Base-by-base conservation (phyloP, 1,140 invertebrate genomes). In the Drosophila ananassae region DNA sequence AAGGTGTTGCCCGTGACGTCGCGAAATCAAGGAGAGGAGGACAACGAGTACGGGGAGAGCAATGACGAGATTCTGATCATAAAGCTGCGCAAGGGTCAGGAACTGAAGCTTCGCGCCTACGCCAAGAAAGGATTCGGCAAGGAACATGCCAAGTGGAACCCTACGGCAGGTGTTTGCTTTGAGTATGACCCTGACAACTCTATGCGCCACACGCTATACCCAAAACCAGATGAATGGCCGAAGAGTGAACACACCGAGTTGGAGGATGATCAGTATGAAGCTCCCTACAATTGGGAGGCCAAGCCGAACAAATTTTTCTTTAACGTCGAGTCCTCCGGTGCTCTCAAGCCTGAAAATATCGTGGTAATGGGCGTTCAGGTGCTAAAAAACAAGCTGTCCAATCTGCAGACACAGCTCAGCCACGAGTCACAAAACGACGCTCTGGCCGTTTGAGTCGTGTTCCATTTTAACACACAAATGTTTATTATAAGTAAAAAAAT, bases 111-210 rank as follows among this genome's bases (percentile, higher is more conserved):
- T 10, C 94, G 96, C 89, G 99, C 98, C 13, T 99, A 98, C 94
- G 99, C 98, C 0, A 98, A 98, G 77, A 96, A 96, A 92, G 95
- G 98, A 28, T 99, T 99, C 93, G 99, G 98, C 2, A 99, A 99
- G 92, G 99, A 99, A 92, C 99, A 99, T 93, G 99, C 99, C 1
- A 99, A 99, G 93, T 99, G 99, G 99, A 99, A 99, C 93, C 99
- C 99, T 10, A 99, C 99, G 1, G 97, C 97, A 73, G 98, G 98
- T 61, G 98, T 99, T 10, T 96, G 96, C 39, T 99, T 99, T 93
- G 99, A 99, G 93, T 99, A 99, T 94, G 99, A 99, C 93, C 99
- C 99, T 3, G 99, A 99, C 91, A 99, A 99, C 94, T 93, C 96
- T 1, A 96, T 99, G 94, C 94, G 98, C 54, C 99, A 99, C 90